phyloP scores from a whole-genome alignment of 1,140 invertebrate species.

The Popillia japonica region DNA sequence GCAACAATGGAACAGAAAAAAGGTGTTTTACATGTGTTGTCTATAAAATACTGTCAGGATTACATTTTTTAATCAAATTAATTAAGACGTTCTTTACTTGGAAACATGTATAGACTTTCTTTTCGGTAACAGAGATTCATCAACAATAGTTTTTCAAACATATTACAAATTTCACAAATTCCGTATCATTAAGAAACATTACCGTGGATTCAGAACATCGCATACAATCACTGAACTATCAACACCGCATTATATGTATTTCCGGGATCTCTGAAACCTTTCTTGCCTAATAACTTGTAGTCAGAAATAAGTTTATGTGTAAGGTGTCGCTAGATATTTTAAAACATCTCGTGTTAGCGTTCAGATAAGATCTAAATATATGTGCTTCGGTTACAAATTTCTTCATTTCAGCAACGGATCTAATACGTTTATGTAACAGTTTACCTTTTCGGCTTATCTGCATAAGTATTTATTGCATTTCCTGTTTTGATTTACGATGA shows the following conservation, averaged over 20 bases:
- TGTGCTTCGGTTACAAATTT: slow-evolving; percentile 3
- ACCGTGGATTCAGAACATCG: not conserved
- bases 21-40: no score
- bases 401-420: slow-evolving; percentile 13
- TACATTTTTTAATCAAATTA: no score
- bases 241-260: not conserved
- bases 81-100: no score
- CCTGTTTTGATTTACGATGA: not conserved
- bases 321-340: not conserved
- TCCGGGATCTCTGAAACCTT: not conserved
- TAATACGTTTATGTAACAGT: not conserved
- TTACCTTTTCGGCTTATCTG: slow-evolving; percentile 27
- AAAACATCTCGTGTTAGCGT: not conserved
- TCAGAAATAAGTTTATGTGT: not conserved
- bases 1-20: no score
- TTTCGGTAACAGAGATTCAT: no score
- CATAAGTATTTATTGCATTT: not conserved
- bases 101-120: no score
- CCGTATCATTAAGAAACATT: no score
- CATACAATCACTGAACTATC: not conserved
- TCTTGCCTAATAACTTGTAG: not conserved
- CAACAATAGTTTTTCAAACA: no score
- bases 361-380: slow-evolving; percentile 14
- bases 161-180: no score
- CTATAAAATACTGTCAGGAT: no score